Percentiles rank a stretch among this genome's conserved stretches.
phyloP scores from a whole-genome alignment of 2,113 vertebrate genomes.

The Periophthalmus modestus region DNA sequence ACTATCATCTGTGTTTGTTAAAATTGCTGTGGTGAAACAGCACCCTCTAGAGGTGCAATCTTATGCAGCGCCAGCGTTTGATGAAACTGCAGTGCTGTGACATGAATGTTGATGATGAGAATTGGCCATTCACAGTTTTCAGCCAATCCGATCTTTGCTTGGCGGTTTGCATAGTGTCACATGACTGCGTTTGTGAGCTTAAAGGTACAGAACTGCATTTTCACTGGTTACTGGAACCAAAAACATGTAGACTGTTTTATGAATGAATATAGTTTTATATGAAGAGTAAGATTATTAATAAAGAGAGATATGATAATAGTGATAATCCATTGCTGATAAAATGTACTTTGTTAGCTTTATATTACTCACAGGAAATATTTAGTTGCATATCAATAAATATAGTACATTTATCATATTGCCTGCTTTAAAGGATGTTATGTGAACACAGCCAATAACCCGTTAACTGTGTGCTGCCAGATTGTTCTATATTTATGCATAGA shows the following conservation, averaged over 20 bases:
- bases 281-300: slow-evolving; percentile 34
- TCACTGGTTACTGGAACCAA: slow-evolving; percentile 22
- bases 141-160: slow-evolving; percentile 58
- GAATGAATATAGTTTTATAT: slow-evolving; percentile 48
- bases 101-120: slow-evolving; percentile 61
- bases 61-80: slow-evolving; percentile 29
- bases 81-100: slow-evolving; percentile 67
- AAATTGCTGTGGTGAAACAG: slow-evolving; percentile 8
- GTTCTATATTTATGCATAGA: slow-evolving; percentile 64
- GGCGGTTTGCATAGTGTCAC: slow-evolving; percentile 25
- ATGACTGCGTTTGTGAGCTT: slow-evolving; percentile 32
- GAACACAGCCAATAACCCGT: slow-evolving; percentile 55
- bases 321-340: slow-evolving; percentile 1
- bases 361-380: slow-evolving; percentile 28
- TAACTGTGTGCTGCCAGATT: slow-evolving; percentile 56
- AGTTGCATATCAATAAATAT: slow-evolving; percentile 42
- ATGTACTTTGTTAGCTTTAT: slow-evolving; percentile 46
- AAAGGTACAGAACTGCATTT: slow-evolving; percentile 39
- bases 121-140: slow-evolving; percentile 61
- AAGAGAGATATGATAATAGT: slow-evolving; percentile 24
- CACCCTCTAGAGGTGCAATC: slow-evolving; percentile 43
- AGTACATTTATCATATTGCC: slow-evolving; percentile 47
- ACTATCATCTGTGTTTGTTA: background rate
- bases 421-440: slow-evolving; percentile 57
- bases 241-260: slow-evolving; percentile 32